Percentiles rank a stretch among this genome's conserved stretches.
These are phyloP conservation scores for Hypselothyrea guttata DNA, from an alignment of 2,888 invertebrate species.

Conservation along the genomic window DNA sequence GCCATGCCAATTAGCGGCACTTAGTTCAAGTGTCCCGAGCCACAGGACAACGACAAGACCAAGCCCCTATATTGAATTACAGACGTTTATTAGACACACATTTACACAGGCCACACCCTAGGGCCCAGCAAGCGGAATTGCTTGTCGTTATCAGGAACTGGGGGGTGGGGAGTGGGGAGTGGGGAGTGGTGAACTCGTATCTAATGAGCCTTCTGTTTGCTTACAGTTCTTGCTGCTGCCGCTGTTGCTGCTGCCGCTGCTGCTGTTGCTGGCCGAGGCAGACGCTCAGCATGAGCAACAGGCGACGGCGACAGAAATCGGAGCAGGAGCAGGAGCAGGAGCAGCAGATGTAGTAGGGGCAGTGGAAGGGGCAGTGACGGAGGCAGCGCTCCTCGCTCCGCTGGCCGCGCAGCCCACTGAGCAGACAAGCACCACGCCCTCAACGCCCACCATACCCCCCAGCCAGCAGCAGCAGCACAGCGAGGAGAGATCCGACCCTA, in stretches of 20 bases:
- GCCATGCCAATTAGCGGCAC: too few species aligned
- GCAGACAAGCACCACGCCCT: neutral
- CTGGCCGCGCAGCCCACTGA: conserved; percentile 14
- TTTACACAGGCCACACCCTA: conserved; percentile 41
- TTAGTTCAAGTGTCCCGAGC: neutral
- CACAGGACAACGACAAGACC: conserved; percentile 9
- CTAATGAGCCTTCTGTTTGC: neutral
- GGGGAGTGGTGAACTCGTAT: too few species aligned
- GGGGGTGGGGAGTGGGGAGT: too few species aligned
- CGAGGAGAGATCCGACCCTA: neutral
- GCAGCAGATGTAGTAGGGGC: neutral
- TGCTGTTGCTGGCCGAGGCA: conserved; percentile 37
- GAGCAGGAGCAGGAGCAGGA: too few species aligned
- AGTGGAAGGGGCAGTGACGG: conserved; percentile 2
- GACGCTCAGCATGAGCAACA: conserved; percentile 31
- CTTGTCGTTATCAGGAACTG: conserved; percentile 25
- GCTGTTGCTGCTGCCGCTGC: too few species aligned
- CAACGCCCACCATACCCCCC: neutral
- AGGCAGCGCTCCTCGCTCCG: conserved; percentile 5
- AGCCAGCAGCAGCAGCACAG: conserved; percentile 11
- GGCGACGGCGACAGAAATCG: too few species aligned
- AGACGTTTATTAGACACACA: conserved; percentile 42
- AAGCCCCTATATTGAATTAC: conserved; percentile 32
- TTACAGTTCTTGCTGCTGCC: conserved; percentile 36
- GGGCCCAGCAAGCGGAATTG: conserved; percentile 15